Base-by-base conservation (phyloP, 2,113 vertebrate species). In the Sialia sialis region DNA sequence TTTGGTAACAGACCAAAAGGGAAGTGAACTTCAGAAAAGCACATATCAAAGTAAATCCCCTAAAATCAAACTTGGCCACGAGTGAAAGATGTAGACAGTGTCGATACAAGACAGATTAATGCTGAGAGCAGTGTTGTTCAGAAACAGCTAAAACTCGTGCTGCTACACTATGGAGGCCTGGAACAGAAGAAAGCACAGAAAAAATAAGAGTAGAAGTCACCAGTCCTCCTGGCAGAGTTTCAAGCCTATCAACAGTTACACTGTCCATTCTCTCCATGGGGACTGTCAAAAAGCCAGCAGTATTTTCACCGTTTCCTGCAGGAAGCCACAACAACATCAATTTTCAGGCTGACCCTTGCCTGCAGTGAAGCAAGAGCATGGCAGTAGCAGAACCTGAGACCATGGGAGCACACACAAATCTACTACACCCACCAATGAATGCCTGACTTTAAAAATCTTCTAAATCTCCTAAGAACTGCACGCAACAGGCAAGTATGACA, bases 241-340 rank as follows among this genome's bases (percentile, higher is more conserved):
- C 90, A 93, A 70, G 67, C 36, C 66, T 39, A 22, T 48, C 67
- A 85, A 26, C 78, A 93, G 49, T 69, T 34, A 60, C 46, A 9
- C 46, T 58, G 29, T 46, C 43, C 17, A 7, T 44, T 76, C 51
- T 76, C 82, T 66, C 54, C 74, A 52, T 0, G 5, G 15, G 15
- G 39, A 56, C 62, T 49, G 66, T 82, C 81, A 70, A 72, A 88
- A 85, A n/a, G 11, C 51, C 36, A 77, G 55, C 59, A 25, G 27
- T 16, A n/a, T 90, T 93, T 89, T 92, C 92, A 74, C 72, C 0
- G 1, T 81, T 94, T 95, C 90, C 94, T 89, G 83, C 76, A 92
- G 79, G 76, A 94, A 84, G 86, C 27, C 39, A 74, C 60, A 92
- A 66, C 49, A 82, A 51, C 44, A 64, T 59, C 46, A 70, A 16